A percentile compares a stretch with the other conserved stretches of the same genome.
Conservation (phyloP, 1,140 invertebrate genomes). For the Monochamus saltuarius region DNA sequence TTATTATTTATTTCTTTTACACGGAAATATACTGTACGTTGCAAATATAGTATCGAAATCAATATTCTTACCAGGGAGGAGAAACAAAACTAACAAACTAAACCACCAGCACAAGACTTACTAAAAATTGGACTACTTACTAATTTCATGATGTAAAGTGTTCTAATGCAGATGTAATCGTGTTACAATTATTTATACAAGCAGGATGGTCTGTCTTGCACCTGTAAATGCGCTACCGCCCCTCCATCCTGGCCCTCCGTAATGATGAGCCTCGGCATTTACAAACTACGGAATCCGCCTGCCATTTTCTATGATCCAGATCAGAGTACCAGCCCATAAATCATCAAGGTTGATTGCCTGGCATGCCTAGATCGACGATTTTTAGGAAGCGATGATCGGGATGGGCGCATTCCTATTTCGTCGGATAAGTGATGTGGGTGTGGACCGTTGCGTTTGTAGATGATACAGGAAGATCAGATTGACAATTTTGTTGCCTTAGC, state of each 20-base stretch:
- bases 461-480: too few species aligned
- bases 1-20: neutral
- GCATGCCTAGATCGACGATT: too few species aligned
- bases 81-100: neutral
- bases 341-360: constrained; percentile 3
- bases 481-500: too few species aligned
- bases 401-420: too few species aligned
- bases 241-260: neutral
- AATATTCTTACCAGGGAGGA: neutral
- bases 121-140: constrained; percentile 1
- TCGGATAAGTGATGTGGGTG: too few species aligned
- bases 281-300: neutral
- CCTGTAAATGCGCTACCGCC: neutral
- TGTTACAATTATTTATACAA: constrained; percentile 11
- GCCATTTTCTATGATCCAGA: neutral
- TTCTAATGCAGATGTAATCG: neutral
- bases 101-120: neutral
- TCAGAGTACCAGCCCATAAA: neutral
- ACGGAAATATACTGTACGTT: neutral
- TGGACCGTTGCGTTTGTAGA: too few species aligned
- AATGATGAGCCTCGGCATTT: constrained; percentile 7
- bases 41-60: neutral
- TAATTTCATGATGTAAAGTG: constrained; percentile 11
- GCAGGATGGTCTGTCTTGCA: constrained; percentile 3
- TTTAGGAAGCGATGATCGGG: too few species aligned